Conservation (phyloP, 1,140 invertebrate species). For the Eurosta solidaginis region DNA sequence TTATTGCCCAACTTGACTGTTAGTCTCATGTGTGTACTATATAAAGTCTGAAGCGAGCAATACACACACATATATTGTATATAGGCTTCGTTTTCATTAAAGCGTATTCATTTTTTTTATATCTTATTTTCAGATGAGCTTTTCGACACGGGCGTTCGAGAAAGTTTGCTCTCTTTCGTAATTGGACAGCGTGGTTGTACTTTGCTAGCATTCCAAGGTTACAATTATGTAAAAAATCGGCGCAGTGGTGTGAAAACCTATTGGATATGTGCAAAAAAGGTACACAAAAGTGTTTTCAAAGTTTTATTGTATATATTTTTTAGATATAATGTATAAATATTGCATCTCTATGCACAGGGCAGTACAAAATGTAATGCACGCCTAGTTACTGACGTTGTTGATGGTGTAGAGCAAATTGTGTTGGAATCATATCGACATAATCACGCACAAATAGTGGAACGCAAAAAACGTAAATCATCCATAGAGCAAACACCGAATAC, state of each 20-base stretch:
- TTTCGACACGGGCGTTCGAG: background rate
- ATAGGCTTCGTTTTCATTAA: background rate
- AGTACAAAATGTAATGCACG: conserved; percentile 58
- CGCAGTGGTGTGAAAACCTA: conserved; percentile 53
- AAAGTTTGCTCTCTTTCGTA: conserved; percentile 49
- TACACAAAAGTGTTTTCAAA: conserved; percentile 26
- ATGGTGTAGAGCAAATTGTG: conserved; percentile 54
- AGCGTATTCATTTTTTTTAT: conserved; percentile 22
- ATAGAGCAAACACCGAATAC: background rate
- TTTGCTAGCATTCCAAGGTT: conserved; percentile 47
- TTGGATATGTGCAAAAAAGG: conserved; percentile 59
- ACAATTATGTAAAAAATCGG: conserved; percentile 54
- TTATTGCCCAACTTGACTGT: no score
- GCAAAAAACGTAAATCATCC: conserved; percentile 45
- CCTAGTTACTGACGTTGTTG: conserved; percentile 53
- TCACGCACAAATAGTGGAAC: conserved; percentile 45
- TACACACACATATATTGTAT: background rate
- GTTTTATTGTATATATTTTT: background rate
- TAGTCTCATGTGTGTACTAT: no score
- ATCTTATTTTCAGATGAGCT: conserved; percentile 27
- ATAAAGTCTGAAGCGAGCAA: no score
- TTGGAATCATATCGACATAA: conserved; percentile 53
- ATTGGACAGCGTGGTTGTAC: conserved; percentile 53
- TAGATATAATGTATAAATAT: background rate
- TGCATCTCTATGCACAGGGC: conserved; percentile 42